phyloP scores from a whole-genome alignment of 1,140 invertebrate species.

The Mylabris phalerata region DNA sequence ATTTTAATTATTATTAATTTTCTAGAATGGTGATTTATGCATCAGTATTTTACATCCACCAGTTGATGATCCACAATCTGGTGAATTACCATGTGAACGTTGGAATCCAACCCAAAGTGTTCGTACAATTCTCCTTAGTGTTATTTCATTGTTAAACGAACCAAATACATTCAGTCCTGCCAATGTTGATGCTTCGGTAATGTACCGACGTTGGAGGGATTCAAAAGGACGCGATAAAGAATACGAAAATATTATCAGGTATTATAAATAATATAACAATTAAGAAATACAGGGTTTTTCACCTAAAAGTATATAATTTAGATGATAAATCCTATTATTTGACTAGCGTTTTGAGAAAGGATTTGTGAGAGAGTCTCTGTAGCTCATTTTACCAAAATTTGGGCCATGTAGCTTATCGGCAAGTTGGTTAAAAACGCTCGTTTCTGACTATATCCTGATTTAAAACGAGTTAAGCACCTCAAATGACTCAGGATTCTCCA shows the following conservation, averaged over 20 bases:
- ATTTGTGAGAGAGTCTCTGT: too few species aligned
- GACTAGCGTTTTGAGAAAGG: too few species aligned
- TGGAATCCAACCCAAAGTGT: constrained; percentile 99
- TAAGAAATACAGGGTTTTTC: too few species aligned
- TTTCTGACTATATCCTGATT: too few species aligned
- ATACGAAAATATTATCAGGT: constrained; percentile 99
- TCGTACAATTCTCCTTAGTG: constrained; percentile 93
- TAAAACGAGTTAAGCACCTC: too few species aligned
- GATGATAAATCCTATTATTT: too few species aligned
- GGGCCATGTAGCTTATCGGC: too few species aligned
- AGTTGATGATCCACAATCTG: constrained; percentile 97
- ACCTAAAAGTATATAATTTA: too few species aligned
- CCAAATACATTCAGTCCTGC: constrained; percentile 99
- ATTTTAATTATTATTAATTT: background rate
- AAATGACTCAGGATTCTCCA: too few species aligned
- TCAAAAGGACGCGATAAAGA: constrained; percentile 98
- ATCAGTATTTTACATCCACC: constrained; percentile 99
- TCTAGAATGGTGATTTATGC: constrained; percentile 96
- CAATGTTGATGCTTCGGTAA: constrained; percentile 98
- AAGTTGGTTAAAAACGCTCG: too few species aligned
- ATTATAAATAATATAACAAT: constrained; percentile 20
- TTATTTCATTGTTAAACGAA: constrained; percentile 98
- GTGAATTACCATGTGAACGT: constrained; percentile 96
- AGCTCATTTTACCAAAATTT: too few species aligned
- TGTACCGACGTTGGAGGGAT: constrained; percentile 98